Evolutionary conservation across 1,140 invertebrate species (phyloP).

Genomic region (Leptopilina clavipes): DNA sequence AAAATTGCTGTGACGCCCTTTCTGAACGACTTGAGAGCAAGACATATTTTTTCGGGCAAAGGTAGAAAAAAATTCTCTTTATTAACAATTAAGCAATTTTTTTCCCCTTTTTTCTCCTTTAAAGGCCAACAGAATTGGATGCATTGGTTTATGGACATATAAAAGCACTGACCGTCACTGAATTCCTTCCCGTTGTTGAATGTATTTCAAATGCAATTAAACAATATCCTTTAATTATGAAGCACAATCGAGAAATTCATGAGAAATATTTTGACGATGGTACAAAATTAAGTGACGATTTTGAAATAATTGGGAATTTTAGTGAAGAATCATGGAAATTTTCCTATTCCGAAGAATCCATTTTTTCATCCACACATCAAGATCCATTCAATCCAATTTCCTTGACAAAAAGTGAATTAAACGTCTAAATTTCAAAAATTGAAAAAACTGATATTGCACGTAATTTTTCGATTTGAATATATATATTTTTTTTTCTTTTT

Average conservation of each 20-base stretch:
- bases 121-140: conserved; percentile 82
- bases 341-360: conserved; percentile 53
- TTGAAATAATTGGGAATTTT: conserved; percentile 53
- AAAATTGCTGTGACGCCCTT: conserved; percentile 89
- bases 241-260: conserved; percentile 57
- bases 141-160: conserved; percentile 84
- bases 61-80: conserved; percentile 74
- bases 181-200: conserved; percentile 42
- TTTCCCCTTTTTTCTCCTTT: conserved; percentile 39
- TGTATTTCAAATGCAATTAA: conserved; percentile 54
- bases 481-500: conserved; percentile 37
- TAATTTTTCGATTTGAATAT: neutral
- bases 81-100: conserved; percentile 29
- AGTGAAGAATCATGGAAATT: conserved; percentile 60
- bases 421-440: conserved; percentile 31
- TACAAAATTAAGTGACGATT: conserved; percentile 46
- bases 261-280: conserved; percentile 49
- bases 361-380: conserved; percentile 54
- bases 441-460: conserved; percentile 8
- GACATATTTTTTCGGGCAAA: conserved; percentile 87
- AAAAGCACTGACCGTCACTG: conserved; percentile 78
- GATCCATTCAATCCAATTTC: conserved; percentile 44
- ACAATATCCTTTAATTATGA: conserved; percentile 64
- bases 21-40: conserved; percentile 87
- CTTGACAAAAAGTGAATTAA: neutral